Evolutionary conservation across 2,888 invertebrate species (phyloP).

Genomic region (Drosophila borborema): DNA sequence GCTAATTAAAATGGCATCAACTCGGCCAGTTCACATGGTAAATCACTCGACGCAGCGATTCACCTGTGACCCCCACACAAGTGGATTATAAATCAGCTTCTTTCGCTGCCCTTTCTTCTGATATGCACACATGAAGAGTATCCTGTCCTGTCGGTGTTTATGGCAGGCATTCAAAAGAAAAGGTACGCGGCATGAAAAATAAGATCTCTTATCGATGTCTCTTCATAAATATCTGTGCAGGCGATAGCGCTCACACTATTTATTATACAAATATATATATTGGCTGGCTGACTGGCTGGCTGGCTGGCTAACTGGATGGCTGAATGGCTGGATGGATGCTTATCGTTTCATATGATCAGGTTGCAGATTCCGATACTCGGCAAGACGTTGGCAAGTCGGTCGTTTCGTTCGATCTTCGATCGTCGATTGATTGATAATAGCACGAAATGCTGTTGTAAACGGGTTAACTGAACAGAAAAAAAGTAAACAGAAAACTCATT

Average conservation of each 20-base stretch:
- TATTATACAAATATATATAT: constrained; percentile 67
- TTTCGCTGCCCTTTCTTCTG: neutral
- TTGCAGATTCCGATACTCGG: constrained; percentile 61
- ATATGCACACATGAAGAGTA: constrained; percentile 18
- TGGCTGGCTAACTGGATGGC: neutral
- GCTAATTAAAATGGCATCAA: constrained; percentile 71
- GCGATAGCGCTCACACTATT: constrained; percentile 79
- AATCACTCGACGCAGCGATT: constrained; percentile 52
- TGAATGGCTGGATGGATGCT: constrained; percentile 27
- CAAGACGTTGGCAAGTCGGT: constrained; percentile 49
- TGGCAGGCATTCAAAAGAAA: constrained; percentile 47
- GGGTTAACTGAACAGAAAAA: constrained; percentile 60
- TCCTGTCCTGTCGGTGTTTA: constrained; percentile 76
- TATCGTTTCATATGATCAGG: constrained; percentile 72
- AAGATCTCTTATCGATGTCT: constrained; percentile 74
- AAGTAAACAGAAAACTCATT: constrained; percentile 83
- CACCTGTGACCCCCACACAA: constrained; percentile 68
- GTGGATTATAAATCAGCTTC: constrained; percentile 19
- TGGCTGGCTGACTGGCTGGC: constrained; percentile 24
- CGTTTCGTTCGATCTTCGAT: constrained; percentile 55
- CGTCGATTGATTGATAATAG: constrained; percentile 77
- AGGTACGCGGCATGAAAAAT: constrained; percentile 63
- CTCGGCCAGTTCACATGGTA: constrained; percentile 58
- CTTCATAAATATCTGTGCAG: constrained; percentile 72
- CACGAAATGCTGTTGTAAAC: constrained; percentile 78